Evolutionary conservation across 2,888 invertebrate species (phyloP), one percentile per base, ranked within the genome.

Genomic region (Anthophora plumipes): DNA sequence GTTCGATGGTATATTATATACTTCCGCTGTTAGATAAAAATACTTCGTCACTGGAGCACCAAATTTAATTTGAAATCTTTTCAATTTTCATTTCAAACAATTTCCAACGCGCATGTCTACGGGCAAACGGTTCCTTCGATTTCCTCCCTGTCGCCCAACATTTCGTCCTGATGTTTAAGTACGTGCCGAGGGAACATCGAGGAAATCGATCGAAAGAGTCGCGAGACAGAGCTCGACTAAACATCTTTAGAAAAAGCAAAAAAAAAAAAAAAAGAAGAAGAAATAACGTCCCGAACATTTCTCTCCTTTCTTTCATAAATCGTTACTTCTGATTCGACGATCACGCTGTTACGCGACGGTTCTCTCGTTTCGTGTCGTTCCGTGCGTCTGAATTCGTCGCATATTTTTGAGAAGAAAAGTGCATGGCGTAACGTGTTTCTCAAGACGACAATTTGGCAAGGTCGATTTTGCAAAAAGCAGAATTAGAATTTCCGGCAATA

Each of bases 141-240:
- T 69, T 55, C 72, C 68, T 80, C 77, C 64, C 80, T 81, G 80
- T 70, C 70, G 48, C 43, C 78, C 73, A 57, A 67, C 12, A 55
- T 68, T 69, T 60, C 57, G 66, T n/a, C n/a, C 20, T 22, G 31
- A 31, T 4, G 4, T n/a, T n/a, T 22, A 37, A n/a, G 60, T 37
- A 17, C 39, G 31, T 50, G 20, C 43, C 43, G 9, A 43, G 57
- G 66, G 22, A 63, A 57, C 25, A 54, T 64, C 66, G 60, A 61
- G 66, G 20, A 64, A 55, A 76, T 79, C 70, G 54, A 67, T 67
- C 46, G 20, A 22, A 52, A 25, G 48, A 48, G 14, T 77, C 59
- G 22, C 64, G 70, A 50, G n/a, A n/a, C n/a, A n/a, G 39, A 37
- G 55, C 31, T 70, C 66, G 55, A 66, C 37, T 22, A 48, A 39